phyloP scores from a whole-genome alignment of 2,888 invertebrate species.

The Notocelia uddmanniana region DNA sequence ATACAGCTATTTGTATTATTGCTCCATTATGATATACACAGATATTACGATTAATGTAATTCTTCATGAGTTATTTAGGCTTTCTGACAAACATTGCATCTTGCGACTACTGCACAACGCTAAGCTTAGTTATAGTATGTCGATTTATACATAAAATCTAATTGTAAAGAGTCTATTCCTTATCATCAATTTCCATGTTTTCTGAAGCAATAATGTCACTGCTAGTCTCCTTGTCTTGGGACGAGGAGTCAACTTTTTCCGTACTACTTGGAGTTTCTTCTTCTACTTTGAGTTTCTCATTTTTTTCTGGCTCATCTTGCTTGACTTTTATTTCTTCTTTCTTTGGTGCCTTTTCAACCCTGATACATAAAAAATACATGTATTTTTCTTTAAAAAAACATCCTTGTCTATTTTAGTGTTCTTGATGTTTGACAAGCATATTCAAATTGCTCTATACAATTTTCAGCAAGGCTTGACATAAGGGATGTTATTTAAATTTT shows the following conservation, averaged over 20 bases:
- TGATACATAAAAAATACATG: conserved; percentile 39
- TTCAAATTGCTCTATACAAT: too few species aligned
- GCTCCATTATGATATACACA: not conserved
- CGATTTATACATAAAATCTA: conserved; percentile 29
- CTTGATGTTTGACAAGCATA: too few species aligned
- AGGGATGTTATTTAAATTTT: too few species aligned
- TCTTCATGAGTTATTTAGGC: not conserved
- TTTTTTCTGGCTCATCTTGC: conserved; percentile 40
- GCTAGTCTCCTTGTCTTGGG: conserved; percentile 48
- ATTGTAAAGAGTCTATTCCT: conserved; percentile 56
- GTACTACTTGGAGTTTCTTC: conserved; percentile 18
- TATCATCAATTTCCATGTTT: conserved; percentile 72
- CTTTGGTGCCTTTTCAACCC: conserved; percentile 58
- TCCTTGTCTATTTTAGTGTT: too few species aligned
- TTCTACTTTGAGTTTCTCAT: conserved; percentile 42
- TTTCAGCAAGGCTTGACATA: too few species aligned
- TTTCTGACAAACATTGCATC: not conserved
- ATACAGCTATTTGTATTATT: conserved; percentile 6
- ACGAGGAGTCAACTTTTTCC: conserved; percentile 45
- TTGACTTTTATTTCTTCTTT: conserved; percentile 50
- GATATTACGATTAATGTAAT: conserved; percentile 8
- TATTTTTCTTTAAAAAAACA: too few species aligned
- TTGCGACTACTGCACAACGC: conserved; percentile 21
- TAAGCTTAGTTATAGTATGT: conserved; percentile 34
- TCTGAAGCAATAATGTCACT: conserved; percentile 61